Percentiles rank a stretch among this genome's conserved stretches.
Evolutionary conservation across 2,888 invertebrate genomes (phyloP).

Genomic region (Spialia ferax): DNA sequence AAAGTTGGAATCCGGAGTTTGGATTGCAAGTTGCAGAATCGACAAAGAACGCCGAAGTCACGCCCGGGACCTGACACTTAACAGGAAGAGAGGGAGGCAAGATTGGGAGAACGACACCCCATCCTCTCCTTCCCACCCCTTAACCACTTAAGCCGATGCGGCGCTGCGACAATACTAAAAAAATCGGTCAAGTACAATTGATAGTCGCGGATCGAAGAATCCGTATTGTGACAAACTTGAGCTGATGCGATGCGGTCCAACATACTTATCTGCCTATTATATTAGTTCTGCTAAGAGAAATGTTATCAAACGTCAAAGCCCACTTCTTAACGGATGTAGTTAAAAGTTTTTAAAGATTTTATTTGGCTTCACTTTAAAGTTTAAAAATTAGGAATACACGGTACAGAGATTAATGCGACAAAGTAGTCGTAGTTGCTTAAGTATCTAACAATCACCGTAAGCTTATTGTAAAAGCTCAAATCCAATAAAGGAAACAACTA

Average conservation of each 20-base stretch:
- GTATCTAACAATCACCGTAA: too few relatives aligned
- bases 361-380: neutral
- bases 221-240: constrained; percentile 35
- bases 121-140: constrained; percentile 8
- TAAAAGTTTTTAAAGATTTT: constrained; percentile 16
- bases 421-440: too few relatives aligned
- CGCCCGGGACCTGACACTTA: constrained; percentile 49
- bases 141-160: constrained; percentile 38
- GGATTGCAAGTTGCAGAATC: constrained; percentile 49
- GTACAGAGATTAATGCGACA: too few relatives aligned
- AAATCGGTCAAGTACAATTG: constrained; percentile 40
- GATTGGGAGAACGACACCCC: constrained; percentile 45
- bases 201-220: constrained; percentile 39
- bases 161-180: constrained; percentile 39
- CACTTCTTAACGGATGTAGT: constrained; percentile 23
- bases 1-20: constrained; percentile 43
- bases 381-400: neutral
- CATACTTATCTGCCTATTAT: constrained; percentile 27
- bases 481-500: too few relatives aligned
- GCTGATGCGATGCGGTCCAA: constrained; percentile 15
- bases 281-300: constrained; percentile 21
- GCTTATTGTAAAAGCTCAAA: too few relatives aligned
- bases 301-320: constrained; percentile 15
- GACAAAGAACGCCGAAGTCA: constrained; percentile 56
- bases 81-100: constrained; percentile 35